Evolutionary conservation across 1,140 invertebrate species (phyloP), one percentile per base, ranked within the genome.

Genomic region (Papilio aristodemus): DNA sequence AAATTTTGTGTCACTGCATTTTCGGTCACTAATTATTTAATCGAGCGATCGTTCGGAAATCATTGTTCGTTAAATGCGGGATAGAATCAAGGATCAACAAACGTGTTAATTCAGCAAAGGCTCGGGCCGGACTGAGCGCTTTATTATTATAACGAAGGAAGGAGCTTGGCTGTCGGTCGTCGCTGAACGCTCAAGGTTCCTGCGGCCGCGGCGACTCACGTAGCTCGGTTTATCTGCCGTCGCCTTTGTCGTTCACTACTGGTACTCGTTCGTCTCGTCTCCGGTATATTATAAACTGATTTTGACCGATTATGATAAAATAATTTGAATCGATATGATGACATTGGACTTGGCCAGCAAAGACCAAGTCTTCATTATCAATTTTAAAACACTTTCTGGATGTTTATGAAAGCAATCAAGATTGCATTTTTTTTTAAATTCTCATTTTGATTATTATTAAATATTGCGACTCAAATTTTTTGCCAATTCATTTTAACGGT

Each of bases 111-210:
- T 87, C 83, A 83, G 71, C 87, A 85, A 78, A 87, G 86, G 81
- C 77, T 88, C 75, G 77, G 72, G 81, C 79, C 84, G 82, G 79
- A 89, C 88, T 90, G 88, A 90, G 80, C 80, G 81, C 76, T 86
- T 85, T 87, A 86, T 87, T 90, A 86, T 90, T 88, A 81, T 88
- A 84, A 79, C 76, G 82, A 81, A 83, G 84, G 79, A 90, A 86
- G 88, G 88, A 87, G 82, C 78, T 81, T 77, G 73, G 80, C 71
- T 79, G 82, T 80, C 46, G 46, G 17, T 50, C 19, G 17, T 50
- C 46, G 46, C 19, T 50, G 46, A 4, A 50, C 46, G 77, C 77
- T 87, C 88, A 89, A 90, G 88, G 86, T 88, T 83, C 78, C 71
- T 74, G 67, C 79, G 81, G 78, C 81, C 84, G 84, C 86, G 72